phyloP scores from a whole-genome alignment of 2,888 invertebrate genomes.

The Pammene fasciana region DNA sequence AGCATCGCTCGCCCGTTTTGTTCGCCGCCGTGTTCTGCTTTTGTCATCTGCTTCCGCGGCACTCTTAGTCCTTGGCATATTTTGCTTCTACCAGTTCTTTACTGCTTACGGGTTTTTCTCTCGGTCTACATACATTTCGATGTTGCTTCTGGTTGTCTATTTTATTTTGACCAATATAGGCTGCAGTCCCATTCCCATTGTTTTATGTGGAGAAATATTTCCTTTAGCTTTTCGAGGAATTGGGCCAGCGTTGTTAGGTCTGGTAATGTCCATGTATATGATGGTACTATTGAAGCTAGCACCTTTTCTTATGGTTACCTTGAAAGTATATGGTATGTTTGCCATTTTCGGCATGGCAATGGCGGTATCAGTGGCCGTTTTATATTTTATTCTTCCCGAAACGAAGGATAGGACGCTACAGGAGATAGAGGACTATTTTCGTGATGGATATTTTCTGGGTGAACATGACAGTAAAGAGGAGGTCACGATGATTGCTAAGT shows the following conservation, averaged over 20 bases:
- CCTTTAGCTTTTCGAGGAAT: slow-evolving; percentile 3
- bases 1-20: neutral
- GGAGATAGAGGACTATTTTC: slow-evolving; percentile 13
- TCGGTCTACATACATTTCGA: neutral
- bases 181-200: neutral
- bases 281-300: neutral
- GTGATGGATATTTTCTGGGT: neutral
- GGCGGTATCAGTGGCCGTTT: neutral
- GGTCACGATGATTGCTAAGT: neutral
- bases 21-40: neutral
- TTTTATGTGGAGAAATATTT: neutral
- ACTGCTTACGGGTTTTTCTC: neutral
- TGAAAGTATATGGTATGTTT: slow-evolving; percentile 5
- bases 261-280: neutral
- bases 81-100: neutral
- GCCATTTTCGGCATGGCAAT: neutral
- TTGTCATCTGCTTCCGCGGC: neutral
- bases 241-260: neutral
- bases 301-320: neutral
- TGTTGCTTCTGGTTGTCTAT: neutral
- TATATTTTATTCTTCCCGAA: slow-evolving; percentile 13
- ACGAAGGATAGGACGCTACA: neutral
- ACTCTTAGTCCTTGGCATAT: neutral
- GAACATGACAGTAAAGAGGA: neutral
- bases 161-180: neutral